Percentiles rank a stretch among this genome's conserved stretches.
phyloP scores from a whole-genome alignment of 2,888 invertebrate genomes.

The Ischnus inquisitorius region DNA sequence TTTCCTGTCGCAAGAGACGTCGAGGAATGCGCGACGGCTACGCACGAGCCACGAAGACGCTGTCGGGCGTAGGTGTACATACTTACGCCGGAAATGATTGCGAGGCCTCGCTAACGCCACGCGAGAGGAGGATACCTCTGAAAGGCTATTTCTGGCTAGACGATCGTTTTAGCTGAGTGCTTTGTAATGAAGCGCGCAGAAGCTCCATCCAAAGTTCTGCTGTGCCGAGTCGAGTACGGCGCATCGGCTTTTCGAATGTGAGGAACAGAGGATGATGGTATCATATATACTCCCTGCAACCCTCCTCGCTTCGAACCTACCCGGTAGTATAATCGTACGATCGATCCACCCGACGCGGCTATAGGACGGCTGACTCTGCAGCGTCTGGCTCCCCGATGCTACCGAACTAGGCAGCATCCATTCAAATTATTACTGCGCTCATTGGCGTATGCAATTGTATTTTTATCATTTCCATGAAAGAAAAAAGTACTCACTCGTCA shows the following conservation, averaged over 20 bases:
- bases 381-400: slow-evolving; percentile 54
- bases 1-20: slow-evolving; percentile 13
- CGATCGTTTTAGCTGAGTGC: slow-evolving; percentile 78
- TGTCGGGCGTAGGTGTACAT: not conserved
- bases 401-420: slow-evolving; percentile 32
- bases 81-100: slow-evolving; percentile 49
- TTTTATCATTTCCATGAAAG: not conserved
- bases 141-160: slow-evolving; percentile 67
- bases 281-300: not conserved
- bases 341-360: slow-evolving; percentile 61
- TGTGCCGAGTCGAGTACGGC: slow-evolving; percentile 6
- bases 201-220: not conserved
- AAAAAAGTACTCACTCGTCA: no score
- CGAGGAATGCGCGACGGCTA: not conserved
- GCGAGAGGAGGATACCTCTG: slow-evolving; percentile 30
- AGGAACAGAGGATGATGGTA: slow-evolving; percentile 29
- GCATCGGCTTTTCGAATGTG: slow-evolving; percentile 13
- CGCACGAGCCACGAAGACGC: slow-evolving; percentile 12
- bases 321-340: slow-evolving; percentile 65
- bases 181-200: slow-evolving; percentile 75
- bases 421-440: slow-evolving; percentile 31
- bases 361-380: slow-evolving; percentile 50
- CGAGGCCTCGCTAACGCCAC: slow-evolving; percentile 12
- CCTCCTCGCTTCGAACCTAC: not conserved
- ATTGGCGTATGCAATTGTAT: slow-evolving; percentile 14